Conservation (phyloP, 2,797 vertebrate species). For the Thripadectes ignobilis region DNA sequence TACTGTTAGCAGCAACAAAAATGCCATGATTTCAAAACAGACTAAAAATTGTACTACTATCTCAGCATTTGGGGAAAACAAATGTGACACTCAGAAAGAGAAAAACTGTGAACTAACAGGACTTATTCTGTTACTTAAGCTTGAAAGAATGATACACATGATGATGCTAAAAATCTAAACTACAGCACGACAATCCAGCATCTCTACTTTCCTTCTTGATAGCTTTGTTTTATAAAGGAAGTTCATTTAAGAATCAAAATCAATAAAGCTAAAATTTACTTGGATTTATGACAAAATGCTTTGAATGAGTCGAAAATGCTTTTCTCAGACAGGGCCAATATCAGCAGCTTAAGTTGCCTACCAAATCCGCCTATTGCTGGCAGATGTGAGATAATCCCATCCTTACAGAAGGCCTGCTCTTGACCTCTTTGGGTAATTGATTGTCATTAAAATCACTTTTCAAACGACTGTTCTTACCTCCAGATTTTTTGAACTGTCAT, state of each 20-base stretch:
- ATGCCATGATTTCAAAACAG: background rate
- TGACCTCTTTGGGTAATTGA: background rate
- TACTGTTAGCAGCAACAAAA: background rate
- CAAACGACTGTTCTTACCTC: background rate
- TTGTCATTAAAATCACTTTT: background rate
- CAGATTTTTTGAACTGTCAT: background rate
- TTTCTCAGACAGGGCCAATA: background rate
- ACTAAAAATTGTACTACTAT: background rate
- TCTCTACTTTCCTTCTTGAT: background rate
- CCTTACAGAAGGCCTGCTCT: background rate
- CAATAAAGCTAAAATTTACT: background rate
- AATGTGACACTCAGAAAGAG: background rate
- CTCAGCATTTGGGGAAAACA: background rate
- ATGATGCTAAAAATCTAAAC: background rate
- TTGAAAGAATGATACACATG: background rate
- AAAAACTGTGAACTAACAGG: background rate
- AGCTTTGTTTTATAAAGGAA: background rate
- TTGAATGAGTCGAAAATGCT: background rate
- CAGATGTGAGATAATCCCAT: slow-evolving; percentile 13
- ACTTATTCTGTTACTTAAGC: background rate
- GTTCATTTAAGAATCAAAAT: background rate
- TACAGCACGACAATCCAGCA: background rate
- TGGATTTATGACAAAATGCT: background rate
- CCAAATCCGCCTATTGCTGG: background rate
- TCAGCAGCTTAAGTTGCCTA: background rate